Base-by-base conservation (phyloP, 2,113 vertebrate species). In the Sebastes schlegelii region DNA sequence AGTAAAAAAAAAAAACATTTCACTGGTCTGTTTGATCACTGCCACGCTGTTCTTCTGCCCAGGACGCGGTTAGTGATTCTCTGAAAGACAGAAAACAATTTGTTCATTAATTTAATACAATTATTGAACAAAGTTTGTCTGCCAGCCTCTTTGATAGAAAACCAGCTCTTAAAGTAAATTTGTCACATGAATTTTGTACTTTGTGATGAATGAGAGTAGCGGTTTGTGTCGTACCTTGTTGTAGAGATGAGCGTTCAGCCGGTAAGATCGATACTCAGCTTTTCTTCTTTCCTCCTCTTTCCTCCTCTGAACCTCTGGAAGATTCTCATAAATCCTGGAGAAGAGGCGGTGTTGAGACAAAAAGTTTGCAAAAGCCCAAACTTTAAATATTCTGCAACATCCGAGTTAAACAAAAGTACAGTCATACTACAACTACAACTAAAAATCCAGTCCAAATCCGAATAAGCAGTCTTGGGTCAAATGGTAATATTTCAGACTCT, bases 321-420 rank as follows among this genome's bases (percentile, higher is more conserved):
- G 96, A 91, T 94, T 96, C 78, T 97, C 94, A 5, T 98, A 99
- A 21, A 98, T 97, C 85, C 98, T 99, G 69, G 8, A 55, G 82
- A 19, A 13, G 3, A 74, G 21, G 62, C 11, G 9, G 16, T 2
- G 45, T n/a, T 62, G 10, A 26, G 10, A 43, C 12, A 10, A 26
- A 60, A 46, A 42, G 3, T 19, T 42, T 42, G 14, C 0, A 1
- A 55, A 42, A 12, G 52, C 8, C 4, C 46, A 49, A 14, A 68
- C 8, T 51, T 54, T 26, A 26, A 10, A 69, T 19, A 6, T 57
- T 60, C 43, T 61, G 55, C 55, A 26, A 46, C 40, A 57, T 21
- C 51, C 2, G 52, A n/a, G 10, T 55, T 14, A 9, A 23, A 49
- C 5, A 40, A 11, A 11, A 40, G 48, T 54, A 40, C n/a, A n/a